These are phyloP conservation scores for Alitta virens DNA, from an alignment of 2,888 invertebrate genomes.

Conservation along the genomic window DNA sequence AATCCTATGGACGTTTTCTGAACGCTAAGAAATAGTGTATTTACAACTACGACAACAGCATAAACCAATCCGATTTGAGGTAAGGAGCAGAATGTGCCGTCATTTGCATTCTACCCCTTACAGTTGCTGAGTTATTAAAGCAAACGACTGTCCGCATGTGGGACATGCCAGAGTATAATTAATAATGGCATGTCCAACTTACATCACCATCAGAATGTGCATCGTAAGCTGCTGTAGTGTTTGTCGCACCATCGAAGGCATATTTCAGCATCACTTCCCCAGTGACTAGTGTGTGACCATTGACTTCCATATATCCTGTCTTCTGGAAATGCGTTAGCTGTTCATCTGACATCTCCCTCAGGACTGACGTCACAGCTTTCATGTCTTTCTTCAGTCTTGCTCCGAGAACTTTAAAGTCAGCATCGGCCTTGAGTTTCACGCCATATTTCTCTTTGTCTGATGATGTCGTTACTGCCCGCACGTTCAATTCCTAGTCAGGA, in stretches of 20 bases:
- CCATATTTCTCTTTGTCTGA: constrained; percentile 90
- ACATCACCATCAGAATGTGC: constrained; percentile 83
- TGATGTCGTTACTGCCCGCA: constrained; percentile 78
- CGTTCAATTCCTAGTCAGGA: constrained; percentile 88
- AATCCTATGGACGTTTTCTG: no score
- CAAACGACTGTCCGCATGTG: no score
- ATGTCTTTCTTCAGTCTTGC: constrained; percentile 84
- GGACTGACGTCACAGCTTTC: constrained; percentile 78
- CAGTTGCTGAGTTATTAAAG: no score
- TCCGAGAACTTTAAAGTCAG: constrained; percentile 90
- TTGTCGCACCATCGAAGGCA: constrained; percentile 64
- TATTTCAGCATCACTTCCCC: constrained; percentile 67
- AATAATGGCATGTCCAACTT: constrained; percentile 11
- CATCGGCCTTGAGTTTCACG: constrained; percentile 85
- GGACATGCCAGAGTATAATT: no score
- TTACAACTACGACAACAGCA: no score
- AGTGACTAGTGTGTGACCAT: constrained; percentile 69
- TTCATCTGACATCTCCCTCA: constrained; percentile 64
- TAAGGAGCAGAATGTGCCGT: no score
- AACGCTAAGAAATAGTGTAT: no score
- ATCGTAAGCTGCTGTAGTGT: constrained; percentile 65
- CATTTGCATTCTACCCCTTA: no score
- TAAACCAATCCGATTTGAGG: no score
- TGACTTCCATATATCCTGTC: constrained; percentile 71
- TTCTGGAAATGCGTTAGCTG: constrained; percentile 73